A percentile compares a stretch with the other conserved stretches of the same genome.
Conservation (phyloP, 2,888 invertebrate genomes). For the Calameuta filiformis region DNA sequence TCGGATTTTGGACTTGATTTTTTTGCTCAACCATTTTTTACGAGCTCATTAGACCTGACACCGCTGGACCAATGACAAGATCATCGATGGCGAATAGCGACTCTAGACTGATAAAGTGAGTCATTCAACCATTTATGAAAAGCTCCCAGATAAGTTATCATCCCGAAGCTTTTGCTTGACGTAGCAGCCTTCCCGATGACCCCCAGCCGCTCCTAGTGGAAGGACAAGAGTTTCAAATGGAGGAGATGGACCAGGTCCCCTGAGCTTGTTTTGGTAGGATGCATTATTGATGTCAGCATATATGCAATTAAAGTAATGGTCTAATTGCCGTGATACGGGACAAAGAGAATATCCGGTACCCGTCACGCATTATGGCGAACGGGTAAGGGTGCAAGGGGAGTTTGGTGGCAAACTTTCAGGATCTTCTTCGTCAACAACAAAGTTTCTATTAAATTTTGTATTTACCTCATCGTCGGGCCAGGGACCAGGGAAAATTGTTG, state of each 20-base stretch:
- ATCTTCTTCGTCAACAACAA: constrained; percentile 44
- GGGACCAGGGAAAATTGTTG: constrained; percentile 34
- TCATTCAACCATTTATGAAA: not conserved
- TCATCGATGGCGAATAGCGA: too few species aligned
- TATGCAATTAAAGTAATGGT: constrained; percentile 49
- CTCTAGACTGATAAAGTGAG: not conserved
- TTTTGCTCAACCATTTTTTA: not conserved
- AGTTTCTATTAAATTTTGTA: constrained; percentile 51
- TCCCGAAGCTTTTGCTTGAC: not conserved
- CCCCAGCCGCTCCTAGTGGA: not conserved
- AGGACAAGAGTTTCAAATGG: not conserved
- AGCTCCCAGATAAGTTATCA: not conserved
- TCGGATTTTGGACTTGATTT: not conserved
- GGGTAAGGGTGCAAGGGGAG: constrained; percentile 14
- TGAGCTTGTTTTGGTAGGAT: constrained; percentile 18
- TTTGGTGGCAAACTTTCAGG: constrained; percentile 16
- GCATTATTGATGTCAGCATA: constrained; percentile 46
- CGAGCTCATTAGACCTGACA: not conserved
- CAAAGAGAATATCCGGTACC: not conserved
- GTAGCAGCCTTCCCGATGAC: too few species aligned
- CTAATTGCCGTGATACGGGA: constrained; percentile 38
- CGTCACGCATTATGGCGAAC: constrained; percentile 1
- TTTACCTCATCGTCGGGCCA: constrained; percentile 40
- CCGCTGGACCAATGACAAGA: too few species aligned
- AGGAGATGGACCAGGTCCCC: not conserved